These are phyloP conservation scores for Drosophila prostipennis DNA, from an alignment of 2,888 invertebrate species.

Conservation along the genomic window DNA sequence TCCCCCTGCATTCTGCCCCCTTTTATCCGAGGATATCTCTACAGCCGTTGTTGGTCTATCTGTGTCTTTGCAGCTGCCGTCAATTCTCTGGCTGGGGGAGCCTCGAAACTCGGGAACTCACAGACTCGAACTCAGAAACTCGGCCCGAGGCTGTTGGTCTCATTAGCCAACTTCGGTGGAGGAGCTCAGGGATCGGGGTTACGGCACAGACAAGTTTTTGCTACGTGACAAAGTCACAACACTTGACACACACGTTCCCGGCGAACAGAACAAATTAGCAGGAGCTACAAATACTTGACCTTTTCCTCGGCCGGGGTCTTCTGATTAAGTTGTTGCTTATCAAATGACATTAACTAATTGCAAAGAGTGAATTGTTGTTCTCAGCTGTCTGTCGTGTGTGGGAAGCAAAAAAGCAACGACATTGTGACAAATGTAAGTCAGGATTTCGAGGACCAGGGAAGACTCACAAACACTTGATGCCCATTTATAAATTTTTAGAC, in stretches of 20 bases:
- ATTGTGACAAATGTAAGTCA: constrained; percentile 60
- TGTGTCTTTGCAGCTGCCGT: constrained; percentile 60
- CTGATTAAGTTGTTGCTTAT: constrained; percentile 69
- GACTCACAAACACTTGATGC: constrained; percentile 57
- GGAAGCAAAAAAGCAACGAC: constrained; percentile 15
- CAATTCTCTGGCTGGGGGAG: constrained; percentile 44
- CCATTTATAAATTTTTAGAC: constrained; percentile 76
- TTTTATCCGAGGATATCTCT: constrained; percentile 3
- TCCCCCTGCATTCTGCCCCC: constrained; percentile 1
- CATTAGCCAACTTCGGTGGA: constrained; percentile 58
- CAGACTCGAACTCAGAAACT: constrained; percentile 46
- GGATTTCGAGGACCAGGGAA: not conserved
- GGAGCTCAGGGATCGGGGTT: constrained; percentile 19
- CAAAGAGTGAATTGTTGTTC: constrained; percentile 33
- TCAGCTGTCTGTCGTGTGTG: constrained; percentile 22
- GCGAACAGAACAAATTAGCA: constrained; percentile 74
- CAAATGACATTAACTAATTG: constrained; percentile 77
- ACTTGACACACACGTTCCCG: constrained; percentile 61
- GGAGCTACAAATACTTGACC: constrained; percentile 69
- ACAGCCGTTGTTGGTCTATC: constrained; percentile 12
- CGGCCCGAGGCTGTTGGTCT: constrained; percentile 69
- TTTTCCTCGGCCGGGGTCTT: constrained; percentile 52
- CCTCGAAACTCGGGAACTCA: constrained; percentile 19
- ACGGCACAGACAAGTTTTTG: constrained; percentile 69
- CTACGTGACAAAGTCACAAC: constrained; percentile 76